phyloP scores from a whole-genome alignment of 2,888 invertebrate species.

The Xanthorhoe designata region DNA sequence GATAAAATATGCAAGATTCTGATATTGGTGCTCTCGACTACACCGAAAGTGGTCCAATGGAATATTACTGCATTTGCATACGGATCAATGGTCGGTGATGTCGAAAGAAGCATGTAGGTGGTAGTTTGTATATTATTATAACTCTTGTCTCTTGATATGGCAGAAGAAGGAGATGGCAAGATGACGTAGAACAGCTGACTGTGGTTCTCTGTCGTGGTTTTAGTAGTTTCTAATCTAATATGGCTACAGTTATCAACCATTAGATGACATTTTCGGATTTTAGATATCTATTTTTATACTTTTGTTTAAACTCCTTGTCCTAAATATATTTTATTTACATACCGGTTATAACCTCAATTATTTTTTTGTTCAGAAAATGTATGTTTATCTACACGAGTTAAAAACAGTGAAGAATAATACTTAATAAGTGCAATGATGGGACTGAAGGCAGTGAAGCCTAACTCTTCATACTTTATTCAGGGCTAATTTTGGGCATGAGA shows the following conservation, averaged over 20 bases:
- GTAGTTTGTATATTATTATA: slow-evolving; percentile 1
- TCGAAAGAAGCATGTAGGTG: slow-evolving; percentile 47
- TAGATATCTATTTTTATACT: neutral
- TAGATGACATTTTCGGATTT: neutral
- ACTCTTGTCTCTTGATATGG: slow-evolving; percentile 5
- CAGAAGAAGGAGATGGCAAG: slow-evolving; percentile 24
- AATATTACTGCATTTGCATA: slow-evolving; percentile 45
- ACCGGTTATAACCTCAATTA: no score
- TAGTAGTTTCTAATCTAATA: neutral
- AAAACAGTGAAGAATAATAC: no score
- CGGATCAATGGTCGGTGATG: slow-evolving; percentile 52
- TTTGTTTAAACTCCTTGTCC: no score
- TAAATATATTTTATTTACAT: no score
- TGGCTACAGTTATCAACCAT: neutral
- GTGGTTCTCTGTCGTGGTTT: neutral
- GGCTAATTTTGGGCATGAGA: no score
- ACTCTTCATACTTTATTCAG: no score
- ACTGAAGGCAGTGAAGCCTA: no score
- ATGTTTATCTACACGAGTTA: no score
- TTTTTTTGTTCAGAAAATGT: no score
- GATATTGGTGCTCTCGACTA: slow-evolving; percentile 34
- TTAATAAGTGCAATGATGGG: no score
- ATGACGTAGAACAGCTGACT: neutral
- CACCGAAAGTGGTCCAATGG: slow-evolving; percentile 37
- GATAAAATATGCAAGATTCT: slow-evolving; percentile 41